A percentile compares a stretch with the other conserved stretches of the same genome.
These are phyloP conservation scores for Indri indri DNA, from an alignment of 2,113 vertebrate genomes.

Conservation along the genomic window DNA sequence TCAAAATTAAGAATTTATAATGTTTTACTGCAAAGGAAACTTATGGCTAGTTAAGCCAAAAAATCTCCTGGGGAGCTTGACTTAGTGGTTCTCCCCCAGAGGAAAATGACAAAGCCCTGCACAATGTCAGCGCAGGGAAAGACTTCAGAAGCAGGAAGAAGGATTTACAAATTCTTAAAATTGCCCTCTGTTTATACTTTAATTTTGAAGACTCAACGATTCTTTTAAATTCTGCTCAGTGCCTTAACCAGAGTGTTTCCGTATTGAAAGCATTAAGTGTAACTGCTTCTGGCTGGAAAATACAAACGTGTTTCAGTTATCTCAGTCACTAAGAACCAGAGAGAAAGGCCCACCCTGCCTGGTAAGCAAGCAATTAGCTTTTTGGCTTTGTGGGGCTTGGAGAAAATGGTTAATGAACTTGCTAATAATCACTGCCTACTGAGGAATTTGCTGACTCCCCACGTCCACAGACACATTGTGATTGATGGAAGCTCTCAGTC, in stretches of 20 bases:
- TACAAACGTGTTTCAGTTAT: constrained; percentile 48
- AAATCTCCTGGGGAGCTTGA: not conserved
- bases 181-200: constrained; percentile 56
- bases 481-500: not conserved
- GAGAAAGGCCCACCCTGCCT: constrained; percentile 20
- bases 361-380: constrained; percentile 5
- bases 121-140: constrained; percentile 50
- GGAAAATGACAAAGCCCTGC: constrained; percentile 47
- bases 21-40: not conserved
- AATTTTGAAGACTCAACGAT: constrained; percentile 36
- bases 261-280: constrained; percentile 65
- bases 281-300: constrained; percentile 53
- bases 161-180: constrained; percentile 48
- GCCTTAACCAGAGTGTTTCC: constrained; percentile 51
- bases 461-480: not conserved
- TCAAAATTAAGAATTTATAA: not conserved
- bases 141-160: constrained; percentile 55
- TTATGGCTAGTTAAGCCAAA: not conserved
- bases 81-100: constrained; percentile 14
- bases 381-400: not conserved
- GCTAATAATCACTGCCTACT: not conserved
- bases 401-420: constrained; percentile 28
- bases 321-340: constrained; percentile 33
- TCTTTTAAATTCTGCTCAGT: constrained; percentile 44
- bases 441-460: not conserved